Conservation (phyloP, 1,140 invertebrate species). For the Drosophila ambigua region DNA sequence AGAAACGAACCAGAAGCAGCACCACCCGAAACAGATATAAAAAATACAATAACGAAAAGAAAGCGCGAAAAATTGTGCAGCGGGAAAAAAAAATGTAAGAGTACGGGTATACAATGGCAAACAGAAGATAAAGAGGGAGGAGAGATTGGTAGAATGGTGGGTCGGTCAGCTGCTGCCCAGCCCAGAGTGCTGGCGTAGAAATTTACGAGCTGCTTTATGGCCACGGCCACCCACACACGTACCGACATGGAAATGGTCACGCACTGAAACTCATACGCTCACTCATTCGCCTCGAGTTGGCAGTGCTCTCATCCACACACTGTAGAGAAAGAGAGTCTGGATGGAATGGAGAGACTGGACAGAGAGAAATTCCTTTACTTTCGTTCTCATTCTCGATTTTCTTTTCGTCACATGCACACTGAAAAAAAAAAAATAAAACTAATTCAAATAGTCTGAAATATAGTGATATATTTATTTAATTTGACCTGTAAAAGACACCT, state of each 20-base stretch:
- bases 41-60: conserved; percentile 19
- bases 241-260: conserved; percentile 19
- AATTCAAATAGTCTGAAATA: too few relatives aligned
- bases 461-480: too few relatives aligned
- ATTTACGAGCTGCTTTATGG: conserved; percentile 78
- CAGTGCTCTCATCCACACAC: conserved; percentile 6
- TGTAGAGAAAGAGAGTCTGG: too few relatives aligned
- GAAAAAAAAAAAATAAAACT: background rate
- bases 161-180: conserved; percentile 41
- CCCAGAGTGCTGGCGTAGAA: conserved; percentile 46
- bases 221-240: conserved; percentile 6
- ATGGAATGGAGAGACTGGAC: too few relatives aligned
- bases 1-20: conserved; percentile 48
- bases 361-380: background rate
- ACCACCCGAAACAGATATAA: conserved; percentile 25
- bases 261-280: conserved; percentile 10
- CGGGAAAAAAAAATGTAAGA: conserved; percentile 46
- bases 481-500: too few relatives aligned
- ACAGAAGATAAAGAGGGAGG: conserved; percentile 11
- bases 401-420: background rate
- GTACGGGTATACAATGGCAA: conserved; percentile 48
- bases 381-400: background rate
- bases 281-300: conserved; percentile 8
- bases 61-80: conserved; percentile 51
- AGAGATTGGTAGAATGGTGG: conserved; percentile 2